phyloP scores from a whole-genome alignment of 2,888 invertebrate species.

The Dendrolimus pini region DNA sequence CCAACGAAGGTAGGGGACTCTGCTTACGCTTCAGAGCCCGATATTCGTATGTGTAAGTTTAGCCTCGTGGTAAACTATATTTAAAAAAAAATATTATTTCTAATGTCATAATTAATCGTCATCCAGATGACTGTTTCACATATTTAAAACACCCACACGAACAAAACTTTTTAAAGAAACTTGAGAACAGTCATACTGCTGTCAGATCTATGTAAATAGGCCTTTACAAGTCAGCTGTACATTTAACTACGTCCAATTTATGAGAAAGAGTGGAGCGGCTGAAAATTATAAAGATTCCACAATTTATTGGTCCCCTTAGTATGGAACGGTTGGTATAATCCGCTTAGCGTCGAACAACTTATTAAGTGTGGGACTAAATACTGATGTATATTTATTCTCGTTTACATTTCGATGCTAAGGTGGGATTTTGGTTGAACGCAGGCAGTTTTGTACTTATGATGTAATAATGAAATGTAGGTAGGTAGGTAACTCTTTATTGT shows the following conservation, averaged over 20 bases:
- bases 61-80: no score
- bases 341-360: conserved; percentile 68
- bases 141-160: no score
- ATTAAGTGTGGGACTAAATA: conserved; percentile 70
- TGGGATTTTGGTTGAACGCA: not conserved
- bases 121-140: no score
- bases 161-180: no score
- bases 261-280: conserved; percentile 60
- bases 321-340: conserved; percentile 44
- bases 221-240: conserved; percentile 21
- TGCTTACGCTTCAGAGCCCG: no score
- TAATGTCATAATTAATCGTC: no score
- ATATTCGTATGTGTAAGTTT: no score
- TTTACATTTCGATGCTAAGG: conserved; percentile 27
- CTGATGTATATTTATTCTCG: conserved; percentile 69
- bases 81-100: no score
- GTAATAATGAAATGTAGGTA: no score
- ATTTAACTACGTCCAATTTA: conserved; percentile 74
- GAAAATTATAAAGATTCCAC: conserved; percentile 74
- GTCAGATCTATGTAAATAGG: not conserved
- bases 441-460: no score
- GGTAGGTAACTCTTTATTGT: no score
- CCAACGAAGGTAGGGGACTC: no score
- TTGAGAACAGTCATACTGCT: not conserved
- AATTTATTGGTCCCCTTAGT: conserved; percentile 56